Conservation (phyloP, 1,140 invertebrate species). For the Oncopodura yosiiana region DNA sequence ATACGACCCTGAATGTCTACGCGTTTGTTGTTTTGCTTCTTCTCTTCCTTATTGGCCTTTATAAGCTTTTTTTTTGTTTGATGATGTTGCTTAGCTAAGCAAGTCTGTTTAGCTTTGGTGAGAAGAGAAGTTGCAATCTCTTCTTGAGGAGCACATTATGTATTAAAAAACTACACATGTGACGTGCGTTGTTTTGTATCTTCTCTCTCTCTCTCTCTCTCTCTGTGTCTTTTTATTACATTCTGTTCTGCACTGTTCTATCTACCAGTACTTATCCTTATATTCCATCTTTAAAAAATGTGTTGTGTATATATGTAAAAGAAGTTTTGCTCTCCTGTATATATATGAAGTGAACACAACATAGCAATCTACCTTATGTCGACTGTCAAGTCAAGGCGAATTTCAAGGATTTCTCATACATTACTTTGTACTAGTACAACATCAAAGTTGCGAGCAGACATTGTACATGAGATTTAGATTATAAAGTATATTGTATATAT, state of each 20-base stretch:
- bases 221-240: background rate
- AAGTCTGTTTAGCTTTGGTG: too few species aligned
- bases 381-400: constrained; percentile 18
- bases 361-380: constrained; percentile 12
- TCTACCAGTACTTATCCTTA: constrained; percentile 1
- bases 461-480: background rate
- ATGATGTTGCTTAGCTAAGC: too few species aligned
- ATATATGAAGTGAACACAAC: too few species aligned
- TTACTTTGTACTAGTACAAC: constrained; percentile 3
- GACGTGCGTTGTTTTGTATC: background rate
- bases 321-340: too few species aligned
- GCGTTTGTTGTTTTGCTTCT: constrained; percentile 16
- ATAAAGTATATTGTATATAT: background rate
- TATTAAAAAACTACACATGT: background rate
- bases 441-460: constrained; percentile 2
- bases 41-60: constrained; percentile 24
- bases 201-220: constrained; percentile 1
- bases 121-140: too few species aligned
- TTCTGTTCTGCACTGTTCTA: too few species aligned
- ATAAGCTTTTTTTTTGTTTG: constrained; percentile 11
- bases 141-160: background rate
- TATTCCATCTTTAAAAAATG: constrained; percentile 14
- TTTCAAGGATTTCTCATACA: constrained; percentile 19
- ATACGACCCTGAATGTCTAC: constrained; percentile 20
- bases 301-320: too few species aligned